Evolutionary conservation across 2,113 vertebrate species (phyloP), one percentile per base, ranked within the genome.

Genomic region (Laterallus jamaicensis): DNA sequence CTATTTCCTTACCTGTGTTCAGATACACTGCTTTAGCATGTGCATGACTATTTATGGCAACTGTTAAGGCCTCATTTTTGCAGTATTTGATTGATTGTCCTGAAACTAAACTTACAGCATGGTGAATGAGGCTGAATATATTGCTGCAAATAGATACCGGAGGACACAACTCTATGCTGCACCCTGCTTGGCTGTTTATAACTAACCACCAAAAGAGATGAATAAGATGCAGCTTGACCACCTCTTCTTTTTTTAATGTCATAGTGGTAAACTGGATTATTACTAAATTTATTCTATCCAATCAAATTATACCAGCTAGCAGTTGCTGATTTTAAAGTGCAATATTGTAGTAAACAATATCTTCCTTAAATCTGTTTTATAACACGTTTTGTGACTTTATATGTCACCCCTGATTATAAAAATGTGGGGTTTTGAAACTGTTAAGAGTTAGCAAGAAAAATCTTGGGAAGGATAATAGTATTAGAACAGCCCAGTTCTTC

Each of bases 341-440:
- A 91, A 22, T 42, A 49, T 24, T 42, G 56, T 50, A 42, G 29
- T 44, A 75, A 78, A 75, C 2, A 56, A 12, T 28, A n/a, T 20
- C 25, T 90, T 93, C 40, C 26, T 78, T 82, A 52, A 84, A 85
- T 52, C 24, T 56, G 7, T 74, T 26, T 69, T 85, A 62, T 62
- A 42, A 58, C 32, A 44, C 4, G 29, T 13, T 74, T 70, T 86
- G 9, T 82, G 15, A 28, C 15, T 63, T 74, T 16, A 32, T 39
- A 1, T 1, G 14, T 47, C 32, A 37, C 10, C 70, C 32, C 50
- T 50, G 4, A 71, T 58, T 54, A 56, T 9, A 82, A 77, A 63
- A 71, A 55, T 24, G 4, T 63, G 35, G 12, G 0, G 0, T 55
- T 71, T 37, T 50, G 4, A 75, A 82, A 59, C 5, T 15, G 11